phyloP scores from a whole-genome alignment of 1,140 invertebrate species.

The Thaumatotibia leucotreta region DNA sequence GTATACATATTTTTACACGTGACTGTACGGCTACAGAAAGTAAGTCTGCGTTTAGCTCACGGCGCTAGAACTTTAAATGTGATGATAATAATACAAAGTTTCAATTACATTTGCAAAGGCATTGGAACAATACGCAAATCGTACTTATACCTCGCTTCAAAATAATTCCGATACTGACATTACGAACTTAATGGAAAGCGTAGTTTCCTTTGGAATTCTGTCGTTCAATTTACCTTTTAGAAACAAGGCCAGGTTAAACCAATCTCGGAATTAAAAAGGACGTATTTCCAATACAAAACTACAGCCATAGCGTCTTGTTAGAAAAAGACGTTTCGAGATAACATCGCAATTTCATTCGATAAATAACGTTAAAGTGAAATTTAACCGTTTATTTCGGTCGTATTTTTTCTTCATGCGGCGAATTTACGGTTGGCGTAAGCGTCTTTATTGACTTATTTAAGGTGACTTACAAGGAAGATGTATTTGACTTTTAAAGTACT shows the following conservation, averaged over 20 bases:
- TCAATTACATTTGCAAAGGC: too few species aligned
- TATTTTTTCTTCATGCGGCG: not conserved
- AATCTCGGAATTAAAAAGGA: not conserved
- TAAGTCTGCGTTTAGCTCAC: too few species aligned
- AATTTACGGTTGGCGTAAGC: not conserved
- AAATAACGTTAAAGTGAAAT: constrained; percentile 1
- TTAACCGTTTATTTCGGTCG: constrained; percentile 3
- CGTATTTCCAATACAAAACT: not conserved
- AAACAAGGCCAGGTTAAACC: not conserved
- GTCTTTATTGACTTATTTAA: not conserved
- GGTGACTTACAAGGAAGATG: too few species aligned
- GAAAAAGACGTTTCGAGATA: not conserved
- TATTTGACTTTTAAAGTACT: not conserved
- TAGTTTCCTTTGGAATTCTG: not conserved
- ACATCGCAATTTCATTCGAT: not conserved
- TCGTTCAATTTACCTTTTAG: not conserved
- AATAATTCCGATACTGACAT: not conserved
- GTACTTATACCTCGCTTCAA: not conserved
- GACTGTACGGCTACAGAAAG: too few species aligned
- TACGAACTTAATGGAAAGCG: not conserved
- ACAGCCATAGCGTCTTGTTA: not conserved
- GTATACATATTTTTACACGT: too few species aligned
- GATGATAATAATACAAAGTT: too few species aligned
- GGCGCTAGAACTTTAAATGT: too few species aligned
- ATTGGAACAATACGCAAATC: too few species aligned